Percentiles rank a stretch among this genome's conserved stretches.
phyloP scores from a whole-genome alignment of 2,888 invertebrate species.

The Thymelicus acteon region DNA sequence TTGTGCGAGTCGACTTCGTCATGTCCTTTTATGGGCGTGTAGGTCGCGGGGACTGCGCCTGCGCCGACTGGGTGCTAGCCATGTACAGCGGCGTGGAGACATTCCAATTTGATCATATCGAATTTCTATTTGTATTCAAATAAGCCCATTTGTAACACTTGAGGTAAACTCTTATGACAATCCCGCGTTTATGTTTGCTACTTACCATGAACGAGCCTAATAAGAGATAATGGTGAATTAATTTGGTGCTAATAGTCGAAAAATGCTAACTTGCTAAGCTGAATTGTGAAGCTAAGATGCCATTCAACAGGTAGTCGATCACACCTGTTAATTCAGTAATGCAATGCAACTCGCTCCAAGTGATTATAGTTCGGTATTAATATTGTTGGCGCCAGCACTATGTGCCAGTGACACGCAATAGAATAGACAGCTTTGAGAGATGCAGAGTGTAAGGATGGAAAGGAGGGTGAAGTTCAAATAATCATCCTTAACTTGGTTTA shows the following conservation, averaged over 20 bases:
- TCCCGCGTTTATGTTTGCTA: background rate
- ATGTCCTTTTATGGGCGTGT: constrained; percentile 69
- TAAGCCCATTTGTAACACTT: constrained; percentile 9
- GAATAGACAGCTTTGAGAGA: too few species aligned
- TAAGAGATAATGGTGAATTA: background rate
- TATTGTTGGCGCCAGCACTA: background rate
- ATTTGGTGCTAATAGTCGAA: background rate
- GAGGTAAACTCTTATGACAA: constrained; percentile 15
- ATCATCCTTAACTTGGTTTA: too few species aligned
- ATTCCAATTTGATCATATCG: constrained; percentile 38
- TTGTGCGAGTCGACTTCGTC: constrained; percentile 62
- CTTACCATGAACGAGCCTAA: background rate
- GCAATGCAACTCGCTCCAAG: background rate
- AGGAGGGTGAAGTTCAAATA: too few species aligned
- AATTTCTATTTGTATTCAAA: constrained; percentile 40
- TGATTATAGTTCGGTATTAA: background rate
- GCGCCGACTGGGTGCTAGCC: constrained; percentile 49
- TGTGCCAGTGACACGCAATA: too few species aligned
- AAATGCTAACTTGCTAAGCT: background rate
- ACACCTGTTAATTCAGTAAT: background rate
- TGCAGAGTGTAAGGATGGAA: too few species aligned
- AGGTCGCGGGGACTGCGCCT: constrained; percentile 60
- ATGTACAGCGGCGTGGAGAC: constrained; percentile 54
- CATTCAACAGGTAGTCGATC: too few species aligned
- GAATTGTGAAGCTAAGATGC: background rate